phyloP scores from a whole-genome alignment of 2,113 vertebrate species.

The Sebastes fasciatus region DNA sequence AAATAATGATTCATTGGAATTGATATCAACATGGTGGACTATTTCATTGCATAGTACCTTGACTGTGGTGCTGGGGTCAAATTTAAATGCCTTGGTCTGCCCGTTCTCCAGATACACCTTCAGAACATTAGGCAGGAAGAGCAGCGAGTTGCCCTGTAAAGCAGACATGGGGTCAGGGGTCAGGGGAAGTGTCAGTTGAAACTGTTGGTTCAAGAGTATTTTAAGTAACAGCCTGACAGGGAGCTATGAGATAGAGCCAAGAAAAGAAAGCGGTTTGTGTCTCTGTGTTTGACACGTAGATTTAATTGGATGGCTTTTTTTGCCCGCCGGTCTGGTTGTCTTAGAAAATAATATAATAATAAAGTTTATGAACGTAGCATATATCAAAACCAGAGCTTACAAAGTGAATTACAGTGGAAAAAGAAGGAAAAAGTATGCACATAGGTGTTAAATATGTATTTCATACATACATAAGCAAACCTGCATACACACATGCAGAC shows the following conservation, averaged over 20 bases:
- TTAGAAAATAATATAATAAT: not conserved
- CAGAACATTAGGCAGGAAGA: constrained; percentile 96
- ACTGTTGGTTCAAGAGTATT: constrained; percentile 3
- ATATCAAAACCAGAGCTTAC: not conserved
- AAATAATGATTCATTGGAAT: not conserved
- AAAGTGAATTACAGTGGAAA: not conserved
- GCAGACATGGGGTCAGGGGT: constrained; percentile 21
- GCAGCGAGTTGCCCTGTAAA: constrained; percentile 92
- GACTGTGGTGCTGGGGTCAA: constrained; percentile 93
- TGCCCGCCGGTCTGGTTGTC: not conserved
- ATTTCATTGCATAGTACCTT: constrained; percentile 86
- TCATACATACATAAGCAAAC: not conserved
- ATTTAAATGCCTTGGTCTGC: constrained; percentile 98
- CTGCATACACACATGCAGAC: not conserved
- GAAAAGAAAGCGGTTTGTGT: not conserved
- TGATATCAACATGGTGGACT: not conserved
- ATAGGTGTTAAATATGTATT: not conserved
- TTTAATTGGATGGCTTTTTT: not conserved
- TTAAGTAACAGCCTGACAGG: not conserved
- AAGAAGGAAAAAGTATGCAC: not conserved
- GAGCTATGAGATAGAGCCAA: not conserved
- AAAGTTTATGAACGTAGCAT: not conserved
- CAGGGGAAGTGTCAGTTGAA: constrained; percentile 25
- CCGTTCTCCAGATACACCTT: constrained; percentile 98
- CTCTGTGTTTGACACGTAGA: not conserved